Evolutionary conservation across 2,113 vertebrate species (phyloP).

Genomic region (Chiloscyllium plagiosum): DNA sequence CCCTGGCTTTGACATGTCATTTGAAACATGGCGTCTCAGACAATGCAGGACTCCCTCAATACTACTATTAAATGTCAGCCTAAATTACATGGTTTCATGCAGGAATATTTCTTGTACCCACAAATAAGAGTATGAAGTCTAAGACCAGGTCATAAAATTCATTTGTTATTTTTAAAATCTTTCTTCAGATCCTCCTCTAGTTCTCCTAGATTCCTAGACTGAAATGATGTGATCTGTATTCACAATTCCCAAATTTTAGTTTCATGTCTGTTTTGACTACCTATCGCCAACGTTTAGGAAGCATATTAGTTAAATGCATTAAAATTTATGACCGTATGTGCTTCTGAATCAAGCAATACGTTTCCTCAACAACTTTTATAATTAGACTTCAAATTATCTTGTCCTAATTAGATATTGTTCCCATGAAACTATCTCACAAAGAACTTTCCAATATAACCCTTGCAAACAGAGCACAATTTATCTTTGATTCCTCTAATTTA

Average conservation of each 20-base stretch:
- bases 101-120: not conserved
- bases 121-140: not conserved
- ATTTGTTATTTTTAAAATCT: not conserved
- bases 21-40: not conserved
- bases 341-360: not conserved
- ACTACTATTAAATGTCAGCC: not conserved
- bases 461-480: not conserved
- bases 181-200: not conserved
- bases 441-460: not conserved
- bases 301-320: not conserved
- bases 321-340: not conserved
- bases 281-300: not conserved
- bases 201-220: not conserved
- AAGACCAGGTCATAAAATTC: not conserved
- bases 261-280: not conserved
- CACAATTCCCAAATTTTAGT: not conserved
- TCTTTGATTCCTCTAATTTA: not conserved
- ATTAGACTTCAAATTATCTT: slow-evolving; percentile 1
- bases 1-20: not conserved
- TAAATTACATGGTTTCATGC: not conserved
- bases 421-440: slow-evolving; percentile 20
- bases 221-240: not conserved
- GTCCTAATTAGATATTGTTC: not conserved
- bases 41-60: not conserved
- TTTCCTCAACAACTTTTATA: not conserved